Conservation (phyloP, 2,888 invertebrate genomes). For the Hartigia nigra region DNA sequence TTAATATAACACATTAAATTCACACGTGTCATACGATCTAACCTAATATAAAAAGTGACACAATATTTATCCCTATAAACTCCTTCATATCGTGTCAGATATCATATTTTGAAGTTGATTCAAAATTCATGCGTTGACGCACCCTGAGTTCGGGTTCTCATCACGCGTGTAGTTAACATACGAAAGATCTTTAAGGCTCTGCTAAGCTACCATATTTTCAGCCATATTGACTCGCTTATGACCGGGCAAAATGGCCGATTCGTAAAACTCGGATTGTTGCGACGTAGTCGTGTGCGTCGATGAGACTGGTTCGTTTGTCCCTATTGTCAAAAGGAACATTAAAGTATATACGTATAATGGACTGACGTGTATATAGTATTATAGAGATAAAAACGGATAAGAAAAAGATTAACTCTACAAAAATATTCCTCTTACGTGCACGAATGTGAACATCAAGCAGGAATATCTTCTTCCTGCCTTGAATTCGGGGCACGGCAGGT, state of each 20-base stretch:
- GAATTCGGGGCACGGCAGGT: background rate
- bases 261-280: background rate
- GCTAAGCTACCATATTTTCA: background rate
- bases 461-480: background rate
- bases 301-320: background rate
- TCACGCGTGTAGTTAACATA: background rate
- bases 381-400: background rate
- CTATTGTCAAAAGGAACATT: background rate
- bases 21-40: background rate
- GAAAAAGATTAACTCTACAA: background rate
- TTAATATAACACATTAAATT: background rate
- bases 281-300: background rate
- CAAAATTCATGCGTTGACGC: background rate
- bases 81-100: too few species aligned
- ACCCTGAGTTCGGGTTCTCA: background rate
- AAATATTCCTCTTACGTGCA: background rate
- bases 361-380: background rate
- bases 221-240: background rate
- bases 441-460: background rate
- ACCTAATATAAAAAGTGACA: background rate
- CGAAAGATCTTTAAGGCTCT: background rate
- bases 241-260: background rate
- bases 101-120: background rate
- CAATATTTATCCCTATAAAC: background rate
- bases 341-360: background rate